Evolutionary conservation across 2,113 vertebrate species (phyloP).

Genomic region (Phrynosoma platyrhinos): DNA sequence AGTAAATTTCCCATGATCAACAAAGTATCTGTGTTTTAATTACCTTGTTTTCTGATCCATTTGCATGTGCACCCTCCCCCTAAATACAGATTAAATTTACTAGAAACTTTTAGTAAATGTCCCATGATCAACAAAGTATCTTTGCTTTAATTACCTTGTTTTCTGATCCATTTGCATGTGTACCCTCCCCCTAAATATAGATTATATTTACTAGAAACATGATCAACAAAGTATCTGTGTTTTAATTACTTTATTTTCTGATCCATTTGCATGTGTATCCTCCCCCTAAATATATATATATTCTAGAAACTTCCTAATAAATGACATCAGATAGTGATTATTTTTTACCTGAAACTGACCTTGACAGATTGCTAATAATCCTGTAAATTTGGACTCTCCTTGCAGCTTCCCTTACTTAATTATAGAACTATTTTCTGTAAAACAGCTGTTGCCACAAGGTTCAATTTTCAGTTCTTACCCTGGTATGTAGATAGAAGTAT

Average conservation of each 20-base stretch:
- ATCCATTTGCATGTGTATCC: neutral
- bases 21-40: neutral
- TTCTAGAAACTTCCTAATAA: no score
- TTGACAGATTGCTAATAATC: no score
- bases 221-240: neutral
- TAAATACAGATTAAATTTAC: neutral
- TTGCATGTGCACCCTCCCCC: neutral
- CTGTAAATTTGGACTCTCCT: neutral
- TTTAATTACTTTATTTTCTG: neutral
- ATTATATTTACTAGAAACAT: neutral
- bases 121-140: neutral
- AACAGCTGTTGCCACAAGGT: neutral
- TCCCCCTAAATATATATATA: neutral
- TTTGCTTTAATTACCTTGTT: neutral
- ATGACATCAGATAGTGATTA: no score
- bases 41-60: neutral
- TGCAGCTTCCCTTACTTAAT: neutral
- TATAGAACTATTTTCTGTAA: neutral
- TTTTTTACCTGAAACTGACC: no score
- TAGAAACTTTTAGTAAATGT: no score
- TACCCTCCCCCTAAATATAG: no score
- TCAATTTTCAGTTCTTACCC: conserved; percentile 18
- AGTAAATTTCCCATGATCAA: no score
- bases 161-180: neutral
- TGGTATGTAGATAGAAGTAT: conserved; percentile 10